Conservation (phyloP, 1,140 invertebrate genomes). For the Cardiocondyla obscurior region DNA sequence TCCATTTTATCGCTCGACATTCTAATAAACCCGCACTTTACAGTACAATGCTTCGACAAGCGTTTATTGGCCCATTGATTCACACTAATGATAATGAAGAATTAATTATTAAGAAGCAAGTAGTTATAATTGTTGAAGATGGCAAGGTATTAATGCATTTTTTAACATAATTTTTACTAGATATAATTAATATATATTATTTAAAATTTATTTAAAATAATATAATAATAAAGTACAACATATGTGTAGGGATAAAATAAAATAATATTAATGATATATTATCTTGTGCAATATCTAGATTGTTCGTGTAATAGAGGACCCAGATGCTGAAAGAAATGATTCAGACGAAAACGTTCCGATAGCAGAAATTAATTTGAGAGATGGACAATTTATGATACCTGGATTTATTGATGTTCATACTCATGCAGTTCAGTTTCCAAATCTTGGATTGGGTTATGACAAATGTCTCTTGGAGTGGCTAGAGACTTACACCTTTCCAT, state of each 20-base stretch:
- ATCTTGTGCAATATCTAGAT: conserved; percentile 67
- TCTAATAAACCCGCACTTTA: too few relatives aligned
- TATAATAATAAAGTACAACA: not conserved
- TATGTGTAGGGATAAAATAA: not conserved
- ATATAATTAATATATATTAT: not conserved
- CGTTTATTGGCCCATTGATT: conserved; percentile 78
- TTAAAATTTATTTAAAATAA: not conserved
- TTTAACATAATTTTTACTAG: not conserved
- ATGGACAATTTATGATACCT: conserved; percentile 91
- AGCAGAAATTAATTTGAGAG: conserved; percentile 80
- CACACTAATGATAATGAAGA: conserved; percentile 70
- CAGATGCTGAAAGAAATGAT: not conserved
- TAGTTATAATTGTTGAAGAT: conserved; percentile 81
- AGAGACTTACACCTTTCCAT: conserved; percentile 93
- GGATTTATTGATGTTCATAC: conserved; percentile 95
- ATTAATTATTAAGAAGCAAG: conserved; percentile 79
- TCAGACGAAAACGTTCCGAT: conserved; percentile 66
- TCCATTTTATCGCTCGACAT: too few relatives aligned
- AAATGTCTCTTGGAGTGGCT: conserved; percentile 93
- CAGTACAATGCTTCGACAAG: conserved; percentile 71
- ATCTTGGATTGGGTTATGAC: conserved; percentile 92
- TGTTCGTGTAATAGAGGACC: conserved; percentile 56
- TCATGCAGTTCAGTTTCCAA: conserved; percentile 94
- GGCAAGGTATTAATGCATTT: conserved; percentile 78
- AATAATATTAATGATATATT: not conserved